phyloP scores from a whole-genome alignment of 2,113 vertebrate genomes.

The Malurus cyaneus region DNA sequence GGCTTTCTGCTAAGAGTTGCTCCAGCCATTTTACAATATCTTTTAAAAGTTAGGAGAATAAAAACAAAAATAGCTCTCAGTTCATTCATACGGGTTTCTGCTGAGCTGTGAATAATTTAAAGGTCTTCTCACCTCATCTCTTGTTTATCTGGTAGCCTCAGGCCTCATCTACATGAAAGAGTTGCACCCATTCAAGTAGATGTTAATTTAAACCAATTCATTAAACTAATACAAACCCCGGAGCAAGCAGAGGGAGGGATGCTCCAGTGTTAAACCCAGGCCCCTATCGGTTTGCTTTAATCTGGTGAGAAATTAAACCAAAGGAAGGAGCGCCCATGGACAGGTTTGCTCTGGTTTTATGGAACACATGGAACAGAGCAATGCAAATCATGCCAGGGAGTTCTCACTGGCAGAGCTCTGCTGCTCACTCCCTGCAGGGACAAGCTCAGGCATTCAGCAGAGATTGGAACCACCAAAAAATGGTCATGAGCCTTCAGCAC shows the following conservation, averaged over 20 bases:
- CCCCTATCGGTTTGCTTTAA: slow-evolving; percentile 38
- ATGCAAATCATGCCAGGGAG: slow-evolving; percentile 34
- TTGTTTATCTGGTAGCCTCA: slow-evolving; percentile 35
- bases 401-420: slow-evolving; percentile 16
- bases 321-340: not conserved
- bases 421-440: not conserved
- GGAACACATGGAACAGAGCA: slow-evolving; percentile 8
- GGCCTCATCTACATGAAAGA: slow-evolving; percentile 41
- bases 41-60: not conserved
- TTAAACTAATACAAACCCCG: not conserved
- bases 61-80: slow-evolving; percentile 1
- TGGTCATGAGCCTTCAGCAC: not conserved
- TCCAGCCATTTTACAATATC: not conserved
- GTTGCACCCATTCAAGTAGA: slow-evolving; percentile 9
- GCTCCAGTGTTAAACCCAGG: not conserved
- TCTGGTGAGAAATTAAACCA: slow-evolving; percentile 55
- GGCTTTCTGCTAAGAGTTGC: not conserved
- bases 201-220: slow-evolving; percentile 53
- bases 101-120: slow-evolving; percentile 21
- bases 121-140: slow-evolving; percentile 31
- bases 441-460: not conserved
- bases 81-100: not conserved
- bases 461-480: not conserved
- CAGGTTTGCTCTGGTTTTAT: slow-evolving; percentile 53
- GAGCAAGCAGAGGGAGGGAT: not conserved